A percentile compares a stretch with the other conserved stretches of the same genome.
Conservation (phyloP, 2,888 invertebrate genomes). For the Itoplectis maculator region DNA sequence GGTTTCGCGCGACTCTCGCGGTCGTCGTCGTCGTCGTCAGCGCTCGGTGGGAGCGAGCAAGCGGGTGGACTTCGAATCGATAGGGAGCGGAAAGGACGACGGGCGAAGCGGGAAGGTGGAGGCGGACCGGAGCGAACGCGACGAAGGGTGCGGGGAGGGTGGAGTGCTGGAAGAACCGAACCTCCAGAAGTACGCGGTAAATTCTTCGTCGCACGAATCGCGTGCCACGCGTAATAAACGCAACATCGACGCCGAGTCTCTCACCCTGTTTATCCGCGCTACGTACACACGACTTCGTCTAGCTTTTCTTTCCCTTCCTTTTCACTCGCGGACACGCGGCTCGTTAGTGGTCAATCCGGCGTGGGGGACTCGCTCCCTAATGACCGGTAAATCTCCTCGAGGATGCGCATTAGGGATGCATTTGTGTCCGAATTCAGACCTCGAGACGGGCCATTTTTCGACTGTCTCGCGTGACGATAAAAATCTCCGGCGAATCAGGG, state of each 20-base stretch:
- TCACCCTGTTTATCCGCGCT: background rate
- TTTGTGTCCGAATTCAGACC: no score
- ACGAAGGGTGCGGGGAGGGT: constrained; percentile 34
- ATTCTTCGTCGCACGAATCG: constrained; percentile 44
- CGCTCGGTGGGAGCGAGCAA: constrained; percentile 20
- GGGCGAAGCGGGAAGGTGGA: constrained; percentile 48
- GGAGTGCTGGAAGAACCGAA: constrained; percentile 8
- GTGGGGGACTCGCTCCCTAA: no score
- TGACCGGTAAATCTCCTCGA: no score
- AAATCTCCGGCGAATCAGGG: no score
- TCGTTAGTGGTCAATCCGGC: no score
- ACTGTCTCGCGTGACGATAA: no score
- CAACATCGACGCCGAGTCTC: constrained; percentile 36
- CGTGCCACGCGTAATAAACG: constrained; percentile 47
- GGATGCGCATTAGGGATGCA: no score
- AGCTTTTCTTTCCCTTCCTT: background rate
- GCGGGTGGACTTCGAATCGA: constrained; percentile 48
- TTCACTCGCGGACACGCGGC: no score
- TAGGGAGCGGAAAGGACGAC: constrained; percentile 57
- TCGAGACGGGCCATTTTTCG: no score
- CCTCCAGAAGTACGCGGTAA: constrained; percentile 26
- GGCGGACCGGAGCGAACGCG: constrained; percentile 46
- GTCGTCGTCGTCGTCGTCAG: no score
- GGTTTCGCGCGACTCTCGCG: constrained; percentile 43
- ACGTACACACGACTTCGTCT: constrained; percentile 1